A percentile compares a stretch with the other conserved stretches of the same genome.
These are phyloP conservation scores for Cololabis saira DNA, from an alignment of 2,113 vertebrate genomes.

Conservation along the genomic window DNA sequence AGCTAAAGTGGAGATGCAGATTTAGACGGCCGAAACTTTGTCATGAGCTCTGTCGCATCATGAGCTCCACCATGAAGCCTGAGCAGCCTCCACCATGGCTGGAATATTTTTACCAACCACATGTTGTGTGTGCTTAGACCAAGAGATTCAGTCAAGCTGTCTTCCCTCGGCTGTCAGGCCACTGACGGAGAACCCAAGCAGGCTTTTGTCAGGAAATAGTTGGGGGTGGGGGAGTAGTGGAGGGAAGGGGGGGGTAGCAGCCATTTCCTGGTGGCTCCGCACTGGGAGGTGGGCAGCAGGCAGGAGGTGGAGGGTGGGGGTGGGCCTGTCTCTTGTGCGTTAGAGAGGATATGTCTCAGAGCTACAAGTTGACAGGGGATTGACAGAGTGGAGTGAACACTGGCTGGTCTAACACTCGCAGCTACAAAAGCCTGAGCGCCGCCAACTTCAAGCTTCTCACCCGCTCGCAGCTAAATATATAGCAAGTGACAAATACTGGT, in stretches of 20 bases:
- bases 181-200: constrained; percentile 69
- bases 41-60: no score
- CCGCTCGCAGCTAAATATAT: constrained; percentile 79
- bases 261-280: constrained; percentile 74
- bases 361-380: constrained; percentile 81
- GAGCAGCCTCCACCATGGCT: neutral
- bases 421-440: constrained; percentile 75
- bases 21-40: no score
- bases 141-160: constrained; percentile 61
- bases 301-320: constrained; percentile 2
- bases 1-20: no score
- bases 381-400: constrained; percentile 82
- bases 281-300: constrained; percentile 44
- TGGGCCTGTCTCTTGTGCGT: constrained; percentile 64
- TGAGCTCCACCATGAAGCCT: no score
- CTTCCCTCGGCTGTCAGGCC: constrained; percentile 58
- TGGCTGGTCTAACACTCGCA: constrained; percentile 78
- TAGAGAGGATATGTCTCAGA: constrained; percentile 79
- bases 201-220: constrained; percentile 69
- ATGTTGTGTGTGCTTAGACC: constrained; percentile 34
- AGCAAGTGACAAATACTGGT: constrained; percentile 82
- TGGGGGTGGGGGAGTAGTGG: neutral
- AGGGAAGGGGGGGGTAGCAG: constrained; percentile 35
- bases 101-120: constrained; percentile 27
- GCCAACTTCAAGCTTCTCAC: constrained; percentile 71